These are phyloP conservation scores for Eciton burchellii DNA, from an alignment of 1,140 invertebrate genomes.

Conservation along the genomic window DNA sequence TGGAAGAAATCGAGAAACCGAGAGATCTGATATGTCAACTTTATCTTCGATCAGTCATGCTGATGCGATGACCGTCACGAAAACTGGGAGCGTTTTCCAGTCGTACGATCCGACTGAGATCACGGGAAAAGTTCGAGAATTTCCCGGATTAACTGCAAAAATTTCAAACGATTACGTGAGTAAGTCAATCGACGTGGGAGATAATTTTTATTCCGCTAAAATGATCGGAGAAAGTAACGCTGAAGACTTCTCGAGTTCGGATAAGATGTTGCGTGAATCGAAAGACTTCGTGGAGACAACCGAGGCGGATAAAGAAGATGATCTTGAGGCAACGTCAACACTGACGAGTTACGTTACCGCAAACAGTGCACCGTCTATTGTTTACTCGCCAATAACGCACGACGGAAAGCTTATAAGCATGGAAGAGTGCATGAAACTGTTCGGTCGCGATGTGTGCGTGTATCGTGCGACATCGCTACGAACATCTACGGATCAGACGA, in stretches of 20 bases:
- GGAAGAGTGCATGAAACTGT: slow-evolving; percentile 71
- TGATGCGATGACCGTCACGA: neutral
- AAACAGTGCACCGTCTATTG: neutral
- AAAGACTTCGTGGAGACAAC: neutral
- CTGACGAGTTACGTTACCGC: neutral
- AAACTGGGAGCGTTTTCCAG: neutral
- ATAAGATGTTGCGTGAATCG: neutral
- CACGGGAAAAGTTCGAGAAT: slow-evolving; percentile 11
- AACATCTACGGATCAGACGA: neutral
- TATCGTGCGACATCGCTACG: slow-evolving; percentile 6
- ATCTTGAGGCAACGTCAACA: neutral
- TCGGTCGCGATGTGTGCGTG: slow-evolving; percentile 63
- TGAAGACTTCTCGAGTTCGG: neutral
- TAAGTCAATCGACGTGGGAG: neutral
- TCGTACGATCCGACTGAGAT: neutral
- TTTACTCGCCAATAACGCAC: neutral
- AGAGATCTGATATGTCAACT: neutral
- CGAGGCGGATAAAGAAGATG: neutral
- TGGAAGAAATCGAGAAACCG: neutral
- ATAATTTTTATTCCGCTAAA: neutral
- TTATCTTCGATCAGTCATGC: neutral
- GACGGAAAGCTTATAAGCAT: slow-evolving; percentile 45
- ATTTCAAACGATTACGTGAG: neutral
- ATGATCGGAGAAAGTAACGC: neutral
- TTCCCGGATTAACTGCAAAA: neutral